A percentile compares a stretch with the other conserved stretches of the same genome.
These are phyloP conservation scores for Lophura nycthemera DNA, from an alignment of 2,113 vertebrate genomes.

Conservation along the genomic window DNA sequence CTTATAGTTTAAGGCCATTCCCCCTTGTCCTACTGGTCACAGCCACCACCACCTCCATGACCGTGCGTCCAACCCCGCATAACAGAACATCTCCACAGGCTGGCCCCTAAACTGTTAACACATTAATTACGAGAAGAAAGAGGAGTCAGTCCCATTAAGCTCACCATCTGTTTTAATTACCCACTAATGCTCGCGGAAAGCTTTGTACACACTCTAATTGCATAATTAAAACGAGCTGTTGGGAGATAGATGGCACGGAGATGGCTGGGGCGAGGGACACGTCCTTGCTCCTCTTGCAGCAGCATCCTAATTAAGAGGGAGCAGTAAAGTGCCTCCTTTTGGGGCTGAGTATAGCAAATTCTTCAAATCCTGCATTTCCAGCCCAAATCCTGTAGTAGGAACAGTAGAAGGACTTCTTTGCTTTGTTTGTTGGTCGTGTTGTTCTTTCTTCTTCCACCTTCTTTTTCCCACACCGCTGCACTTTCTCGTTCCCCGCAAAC, in stretches of 20 bases:
- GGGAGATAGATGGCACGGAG: conserved; percentile 43
- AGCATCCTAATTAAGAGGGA: not conserved
- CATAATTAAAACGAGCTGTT: conserved; percentile 55
- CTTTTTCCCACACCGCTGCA: not conserved
- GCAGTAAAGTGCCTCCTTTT: not conserved
- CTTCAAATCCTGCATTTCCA: not conserved
- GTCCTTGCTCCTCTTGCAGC: not conserved
- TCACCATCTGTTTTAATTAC: conserved; percentile 63
- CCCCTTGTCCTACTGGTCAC: not conserved
- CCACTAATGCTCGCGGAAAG: conserved; percentile 30
- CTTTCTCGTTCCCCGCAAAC: not conserved
- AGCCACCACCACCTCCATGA: not conserved
- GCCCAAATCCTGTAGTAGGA: not conserved
- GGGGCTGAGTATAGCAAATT: not conserved
- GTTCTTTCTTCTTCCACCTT: not conserved
- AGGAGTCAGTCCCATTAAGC: conserved; percentile 46
- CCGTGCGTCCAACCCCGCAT: not conserved
- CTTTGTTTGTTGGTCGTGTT: not conserved
- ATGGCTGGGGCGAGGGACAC: conserved; percentile 1
- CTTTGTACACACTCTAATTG: conserved; percentile 49
- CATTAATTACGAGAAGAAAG: conserved; percentile 62
- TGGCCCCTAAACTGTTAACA: conserved; percentile 15
- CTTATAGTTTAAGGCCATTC: too few species aligned
- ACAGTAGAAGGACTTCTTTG: not conserved
- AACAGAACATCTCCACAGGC: not conserved